Conservation (phyloP, 2,888 invertebrate genomes). For the Pristionchus mayeri region DNA sequence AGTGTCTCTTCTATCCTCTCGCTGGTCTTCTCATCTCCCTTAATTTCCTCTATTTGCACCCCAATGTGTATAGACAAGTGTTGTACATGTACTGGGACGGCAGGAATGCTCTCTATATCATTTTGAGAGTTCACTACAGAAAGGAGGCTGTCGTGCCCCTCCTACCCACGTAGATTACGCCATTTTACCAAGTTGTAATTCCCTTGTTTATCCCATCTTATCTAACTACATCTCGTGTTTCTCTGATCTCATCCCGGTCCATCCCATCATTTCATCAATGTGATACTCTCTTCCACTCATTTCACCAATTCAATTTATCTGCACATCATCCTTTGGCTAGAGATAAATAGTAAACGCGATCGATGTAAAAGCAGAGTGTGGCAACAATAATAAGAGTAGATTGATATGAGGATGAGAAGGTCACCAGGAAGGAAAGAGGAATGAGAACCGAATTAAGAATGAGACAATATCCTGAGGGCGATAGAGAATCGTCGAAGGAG, state of each 20-base stretch:
- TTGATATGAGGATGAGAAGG: not conserved
- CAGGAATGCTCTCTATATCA: not conserved
- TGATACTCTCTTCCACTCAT: constrained; percentile 6
- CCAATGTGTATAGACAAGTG: not conserved
- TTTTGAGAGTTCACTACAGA: not conserved
- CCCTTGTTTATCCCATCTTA: not conserved
- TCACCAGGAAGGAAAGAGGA: constrained; percentile 43
- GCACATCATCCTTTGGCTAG: constrained; percentile 35
- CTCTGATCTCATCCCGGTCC: not conserved
- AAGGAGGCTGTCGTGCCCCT: constrained; percentile 20
- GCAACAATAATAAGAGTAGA: not conserved
- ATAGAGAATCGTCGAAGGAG: constrained; percentile 19
- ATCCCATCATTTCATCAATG: constrained; percentile 35
- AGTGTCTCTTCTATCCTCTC: constrained; percentile 26
- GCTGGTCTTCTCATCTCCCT: constrained; percentile 22
- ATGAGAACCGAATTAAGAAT: constrained; percentile 30
- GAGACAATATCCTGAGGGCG: constrained; percentile 35
- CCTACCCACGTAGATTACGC: constrained; percentile 19
- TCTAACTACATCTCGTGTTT: not conserved
- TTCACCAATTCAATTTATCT: constrained; percentile 10
- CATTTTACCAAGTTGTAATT: too few species aligned
- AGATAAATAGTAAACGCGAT: not conserved
- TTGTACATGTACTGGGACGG: not conserved
- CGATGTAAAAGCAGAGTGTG: constrained; percentile 21
- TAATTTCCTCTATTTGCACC: constrained; percentile 14